phyloP scores from a whole-genome alignment of 2,888 invertebrate genomes.

The Diarsia mendica region DNA sequence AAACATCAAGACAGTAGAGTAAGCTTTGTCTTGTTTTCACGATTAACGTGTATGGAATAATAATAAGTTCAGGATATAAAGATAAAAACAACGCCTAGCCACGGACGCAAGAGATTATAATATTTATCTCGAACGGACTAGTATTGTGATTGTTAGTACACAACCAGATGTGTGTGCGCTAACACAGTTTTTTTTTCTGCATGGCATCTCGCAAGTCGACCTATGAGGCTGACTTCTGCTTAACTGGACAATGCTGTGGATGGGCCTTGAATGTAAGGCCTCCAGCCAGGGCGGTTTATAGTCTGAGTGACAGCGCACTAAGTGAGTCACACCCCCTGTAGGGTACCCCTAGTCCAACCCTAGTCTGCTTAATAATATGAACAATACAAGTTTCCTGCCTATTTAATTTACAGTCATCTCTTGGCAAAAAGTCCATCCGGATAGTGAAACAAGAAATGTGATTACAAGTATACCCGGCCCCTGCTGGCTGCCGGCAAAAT shows the following conservation, averaged over 20 bases:
- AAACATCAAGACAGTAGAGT: neutral
- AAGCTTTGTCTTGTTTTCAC: neutral
- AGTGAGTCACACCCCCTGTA: no score
- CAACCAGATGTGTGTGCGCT: neutral
- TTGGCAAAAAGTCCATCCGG: constrained; percentile 36
- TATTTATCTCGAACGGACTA: neutral
- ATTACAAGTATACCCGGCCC: constrained; percentile 57
- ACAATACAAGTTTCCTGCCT: neutral
- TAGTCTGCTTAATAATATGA: neutral
- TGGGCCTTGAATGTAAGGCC: no score
- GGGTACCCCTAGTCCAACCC: no score
- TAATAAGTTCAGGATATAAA: neutral
- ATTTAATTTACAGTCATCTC: constrained; percentile 17
- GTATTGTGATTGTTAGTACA: neutral
- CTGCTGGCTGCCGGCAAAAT: constrained; percentile 59
- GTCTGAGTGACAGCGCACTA: no score
- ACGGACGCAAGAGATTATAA: neutral
- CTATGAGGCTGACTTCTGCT: no score
- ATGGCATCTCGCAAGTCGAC: no score
- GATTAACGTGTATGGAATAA: neutral
- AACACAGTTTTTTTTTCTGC: neutral
- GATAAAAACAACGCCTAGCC: neutral
- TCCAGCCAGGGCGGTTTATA: no score
- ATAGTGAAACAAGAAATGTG: constrained; percentile 58
- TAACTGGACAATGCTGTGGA: no score